Base-by-base conservation (phyloP, 2,888 invertebrate species). In the Anthrax anthrax region DNA sequence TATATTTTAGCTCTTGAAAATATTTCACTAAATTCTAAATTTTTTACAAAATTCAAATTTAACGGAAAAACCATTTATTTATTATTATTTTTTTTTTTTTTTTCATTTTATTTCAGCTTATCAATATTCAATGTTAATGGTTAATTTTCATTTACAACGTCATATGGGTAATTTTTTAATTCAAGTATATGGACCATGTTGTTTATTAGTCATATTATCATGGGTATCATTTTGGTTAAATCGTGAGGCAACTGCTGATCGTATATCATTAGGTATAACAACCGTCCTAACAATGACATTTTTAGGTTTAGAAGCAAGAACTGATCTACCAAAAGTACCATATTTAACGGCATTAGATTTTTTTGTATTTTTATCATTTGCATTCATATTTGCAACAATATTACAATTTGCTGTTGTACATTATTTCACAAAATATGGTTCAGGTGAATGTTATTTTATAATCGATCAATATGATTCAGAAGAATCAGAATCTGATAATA, bases 201-300 rank as follows among this genome's bases (percentile, higher is more conserved):
- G 84, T 39, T 73, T 88, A 42, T 74, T 88, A 16, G 87, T 87
- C 4, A 81, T 87, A n/a, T 72, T 88, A 5, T 86, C 86, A 1
- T 88, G 88, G 88, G 86, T 89, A 2, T 85, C 86, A 3, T 84
- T 84, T 60, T 87, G 85, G 86, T 72, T 87, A 37, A 87, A 87
- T 66, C 70, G 86, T 46, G 88, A 89, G 65, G 87, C 87, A 1
- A 86, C 67, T 0, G 84, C 86, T 0, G 88, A 87, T 63, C 71
- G 88, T 50, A 82, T 88, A 1, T 81, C 85, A 0, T 65, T 88
- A 39, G 87, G 87, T 43, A 84, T 87, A 46, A 88, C 84, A 39
- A 87, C 86, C 1, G 85, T 88, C 9, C 70, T 88, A 46, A 87
- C 86, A 12, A 86, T 88, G 85, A 84, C 86, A 1, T 86, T 87